Base-by-base conservation (phyloP, 2,888 invertebrate genomes). In the Cosmorhoe ocellata region DNA sequence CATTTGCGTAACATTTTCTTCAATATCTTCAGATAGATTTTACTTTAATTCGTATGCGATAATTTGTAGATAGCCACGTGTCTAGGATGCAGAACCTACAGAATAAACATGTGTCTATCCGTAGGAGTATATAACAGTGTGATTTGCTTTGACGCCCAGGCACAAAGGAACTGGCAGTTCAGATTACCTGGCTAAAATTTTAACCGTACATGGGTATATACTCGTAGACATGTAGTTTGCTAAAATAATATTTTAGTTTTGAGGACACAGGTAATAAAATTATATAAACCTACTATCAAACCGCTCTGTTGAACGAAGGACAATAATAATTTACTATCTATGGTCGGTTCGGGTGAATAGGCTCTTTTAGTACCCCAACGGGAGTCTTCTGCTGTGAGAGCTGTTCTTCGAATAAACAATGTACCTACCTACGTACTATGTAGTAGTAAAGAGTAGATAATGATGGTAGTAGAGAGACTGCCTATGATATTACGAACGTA, bases 291-390 rank as follows among this genome's bases (percentile, higher is more conserved):
- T 12, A 30, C 18, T 12, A 32, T 22, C 13, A 24, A 12, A 31
- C 18, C 12, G 13, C 24, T 42, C 18, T 18, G 8, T 33, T 33
- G 13, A 33, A 33, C 27, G 33, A 34, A 30, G 40, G 18, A 40
- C 28, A 24, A 41, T 14, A 32, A 32, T 26, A 24, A 18, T n/a
- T 3, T 24, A 24, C 51, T 51, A 40, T 48, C 59, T 46, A n/a
- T n/a, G 63, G 64, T 56, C 53, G 61, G 60, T 62, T 47, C 60
- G 58, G 57, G 58, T 60, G 63, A 69, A 70, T 67, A 69, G 72
- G 64, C 68, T 67, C 64, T 67, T 71, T 76, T 75, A 79, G 74
- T 69, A 63, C 68, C 46, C 74, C 65, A 63, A 59, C 40, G 78
- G 71, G 76, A 59, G 65, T 69, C 64, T 67, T 75, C 49, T n/a